Evolutionary conservation across 2,888 invertebrate species (phyloP), one percentile per base, ranked within the genome.

Genomic region (Allygus modestus): DNA sequence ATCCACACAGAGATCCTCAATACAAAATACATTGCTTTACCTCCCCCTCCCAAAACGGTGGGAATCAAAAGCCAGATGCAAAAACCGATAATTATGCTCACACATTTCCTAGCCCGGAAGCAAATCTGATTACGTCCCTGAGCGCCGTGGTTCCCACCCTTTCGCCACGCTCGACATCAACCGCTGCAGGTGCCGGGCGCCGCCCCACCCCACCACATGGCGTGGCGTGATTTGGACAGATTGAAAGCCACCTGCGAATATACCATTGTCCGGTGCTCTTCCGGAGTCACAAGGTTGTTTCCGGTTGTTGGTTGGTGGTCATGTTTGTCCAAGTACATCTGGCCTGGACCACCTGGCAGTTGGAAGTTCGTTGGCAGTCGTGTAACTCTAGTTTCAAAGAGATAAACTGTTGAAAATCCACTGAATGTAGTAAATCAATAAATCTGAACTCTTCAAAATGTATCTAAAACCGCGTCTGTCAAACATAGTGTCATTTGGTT

Each of bases 281-380:
- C 79, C 79, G 79, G 79, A 79, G 79, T 79, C 79, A 58, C 54
- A 15, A 28, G 79, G 79, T 79, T 33, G 28, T 58, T 33, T 79
- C 79, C 79, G 79, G 26, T 31, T 15, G 65, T 31, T 15, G 58
- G 65, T 28, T 0, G 65, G 28, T 15, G 23, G 15, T 15, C 51
- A n/a, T 51, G 37, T 37, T 37, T 37, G 37, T 37, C 37, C 9
- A 37, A 9, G 46, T 17, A 46, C 46, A 46, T 46, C 46, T 46
- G 58, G 23, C 2, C 20, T 23, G 65, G 28, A 65, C 65, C 65
- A 65, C 65, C 65, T 65, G 65, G 12, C 31, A 0, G 58, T 2
- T 54, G 28, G 58, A 65, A 28, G 17, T 58, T 31, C 65, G 31
- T 65, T 65, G 65, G n/a, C 1, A 46, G 9, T 4, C 37, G 37